These are phyloP conservation scores for Brachynemurus nebulosus DNA, from an alignment of 2,888 invertebrate species.

Conservation along the genomic window DNA sequence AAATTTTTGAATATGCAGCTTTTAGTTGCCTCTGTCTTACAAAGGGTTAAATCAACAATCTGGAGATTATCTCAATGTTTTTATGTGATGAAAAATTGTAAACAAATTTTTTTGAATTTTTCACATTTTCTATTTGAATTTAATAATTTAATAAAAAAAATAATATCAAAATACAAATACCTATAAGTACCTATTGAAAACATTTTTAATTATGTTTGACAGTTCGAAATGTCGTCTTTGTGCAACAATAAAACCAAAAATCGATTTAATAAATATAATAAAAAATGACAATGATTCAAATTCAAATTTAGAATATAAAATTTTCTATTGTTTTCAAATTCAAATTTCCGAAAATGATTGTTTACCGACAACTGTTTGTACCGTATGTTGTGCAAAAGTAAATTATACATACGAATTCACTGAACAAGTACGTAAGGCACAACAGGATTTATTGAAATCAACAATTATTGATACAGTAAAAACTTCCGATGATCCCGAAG, in stretches of 20 bases:
- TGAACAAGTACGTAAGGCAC: neutral
- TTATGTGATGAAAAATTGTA: too few species aligned
- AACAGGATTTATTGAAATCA: neutral
- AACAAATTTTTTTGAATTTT: too few species aligned
- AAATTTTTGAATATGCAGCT: too few species aligned
- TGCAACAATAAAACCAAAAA: neutral
- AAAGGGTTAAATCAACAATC: too few species aligned
- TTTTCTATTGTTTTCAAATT: slow-evolving; percentile 2
- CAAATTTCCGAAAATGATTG: neutral
- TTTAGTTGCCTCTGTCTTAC: too few species aligned
- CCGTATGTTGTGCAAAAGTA: neutral
- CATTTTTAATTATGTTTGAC: too few species aligned
- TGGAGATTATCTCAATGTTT: too few species aligned
- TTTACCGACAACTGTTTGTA: neutral
- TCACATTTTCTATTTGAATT: too few species aligned
- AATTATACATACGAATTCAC: slow-evolving; percentile 1
- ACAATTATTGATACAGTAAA: neutral
- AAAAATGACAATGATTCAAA: neutral
- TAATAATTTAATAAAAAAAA: too few species aligned
- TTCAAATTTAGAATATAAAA: slow-evolving; percentile 3
- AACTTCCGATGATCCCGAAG: neutral
- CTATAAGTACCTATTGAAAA: too few species aligned
- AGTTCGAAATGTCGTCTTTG: neutral
- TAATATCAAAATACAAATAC: too few species aligned
- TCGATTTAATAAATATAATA: neutral